Evolutionary conservation across 1,140 invertebrate genomes (phyloP).

Genomic region (Penaeus chinensis): DNA sequence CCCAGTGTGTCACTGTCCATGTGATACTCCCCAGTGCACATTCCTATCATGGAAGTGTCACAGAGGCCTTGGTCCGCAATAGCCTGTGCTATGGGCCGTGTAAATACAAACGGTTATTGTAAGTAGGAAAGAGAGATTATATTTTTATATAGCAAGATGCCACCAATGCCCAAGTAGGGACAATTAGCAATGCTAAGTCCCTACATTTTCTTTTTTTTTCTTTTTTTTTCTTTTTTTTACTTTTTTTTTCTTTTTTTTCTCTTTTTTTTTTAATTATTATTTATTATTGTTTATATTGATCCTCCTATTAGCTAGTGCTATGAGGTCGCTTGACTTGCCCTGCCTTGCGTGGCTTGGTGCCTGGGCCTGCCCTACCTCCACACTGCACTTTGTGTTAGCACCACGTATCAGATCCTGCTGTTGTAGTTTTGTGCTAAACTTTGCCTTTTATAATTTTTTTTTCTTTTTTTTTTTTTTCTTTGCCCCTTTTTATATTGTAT

Average conservation of each 20-base stretch:
- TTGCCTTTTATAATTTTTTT: too few species aligned
- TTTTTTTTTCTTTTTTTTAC: conserved; percentile 9
- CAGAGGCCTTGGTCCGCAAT: conserved; percentile 58
- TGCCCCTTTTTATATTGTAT: too few species aligned
- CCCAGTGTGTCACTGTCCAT: conserved; percentile 16
- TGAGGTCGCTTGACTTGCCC: too few species aligned
- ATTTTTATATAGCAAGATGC: conserved; percentile 51
- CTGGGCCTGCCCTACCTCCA: too few species aligned
- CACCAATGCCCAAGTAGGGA: conserved; percentile 49
- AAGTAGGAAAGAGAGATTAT: conserved; percentile 49
- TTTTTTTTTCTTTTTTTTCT: conserved; percentile 1
- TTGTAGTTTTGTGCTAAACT: too few species aligned
- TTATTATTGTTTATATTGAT: too few species aligned
- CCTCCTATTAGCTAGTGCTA: too few species aligned
- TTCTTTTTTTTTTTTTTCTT: too few species aligned
- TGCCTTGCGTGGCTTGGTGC: too few species aligned
- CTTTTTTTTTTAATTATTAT: too few species aligned
- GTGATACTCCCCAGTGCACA: conserved; percentile 41
- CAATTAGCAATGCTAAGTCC: conserved; percentile 57
- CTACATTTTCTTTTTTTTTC: conserved; percentile 42
- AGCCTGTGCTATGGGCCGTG: conserved; percentile 58
- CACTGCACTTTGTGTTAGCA: too few species aligned
- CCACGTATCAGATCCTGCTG: too few species aligned
- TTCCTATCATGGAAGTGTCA: conserved; percentile 47
- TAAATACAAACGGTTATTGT: conserved; percentile 56